phyloP scores from a whole-genome alignment of 2,797 vertebrate species.

The Schizopygopsis pylzovi region DNA sequence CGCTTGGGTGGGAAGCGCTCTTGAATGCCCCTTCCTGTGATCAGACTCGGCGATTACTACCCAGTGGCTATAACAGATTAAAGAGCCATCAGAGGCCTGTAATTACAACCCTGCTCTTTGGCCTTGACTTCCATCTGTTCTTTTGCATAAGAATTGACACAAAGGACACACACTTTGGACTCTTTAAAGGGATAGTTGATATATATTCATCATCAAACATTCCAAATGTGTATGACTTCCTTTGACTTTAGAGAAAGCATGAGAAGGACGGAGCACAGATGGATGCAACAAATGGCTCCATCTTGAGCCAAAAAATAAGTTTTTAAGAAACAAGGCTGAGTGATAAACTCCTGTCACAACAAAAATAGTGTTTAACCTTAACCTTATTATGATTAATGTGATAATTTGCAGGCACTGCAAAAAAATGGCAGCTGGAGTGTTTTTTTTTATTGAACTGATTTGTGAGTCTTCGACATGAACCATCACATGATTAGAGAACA shows the following conservation, averaged over 20 bases:
- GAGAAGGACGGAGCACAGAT: background rate
- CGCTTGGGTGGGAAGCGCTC: background rate
- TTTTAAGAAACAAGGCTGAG: background rate
- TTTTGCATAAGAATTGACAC: slow-evolving; percentile 7
- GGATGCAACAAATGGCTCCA: background rate
- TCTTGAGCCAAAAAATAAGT: background rate
- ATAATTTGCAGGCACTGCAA: background rate
- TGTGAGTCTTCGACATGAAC: background rate
- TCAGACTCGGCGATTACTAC: background rate
- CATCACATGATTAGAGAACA: background rate
- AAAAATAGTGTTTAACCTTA: background rate
- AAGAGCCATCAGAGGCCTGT: slow-evolving; percentile 26
- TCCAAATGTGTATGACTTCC: background rate
- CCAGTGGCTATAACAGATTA: slow-evolving; percentile 39
- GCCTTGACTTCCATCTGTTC: slow-evolving; percentile 47
- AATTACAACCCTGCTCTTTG: slow-evolving; percentile 49
- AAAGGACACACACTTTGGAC: background rate
- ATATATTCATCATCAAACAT: background rate
- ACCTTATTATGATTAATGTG: background rate
- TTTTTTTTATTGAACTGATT: background rate
- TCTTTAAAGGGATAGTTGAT: background rate
- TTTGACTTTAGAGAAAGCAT: background rate
- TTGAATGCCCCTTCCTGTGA: slow-evolving; percentile 40
- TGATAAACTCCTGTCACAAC: background rate
- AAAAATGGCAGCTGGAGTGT: background rate